Evolutionary conservation across 2,797 vertebrate species (phyloP).

Genomic region (Cyprinodon diabolis): DNA sequence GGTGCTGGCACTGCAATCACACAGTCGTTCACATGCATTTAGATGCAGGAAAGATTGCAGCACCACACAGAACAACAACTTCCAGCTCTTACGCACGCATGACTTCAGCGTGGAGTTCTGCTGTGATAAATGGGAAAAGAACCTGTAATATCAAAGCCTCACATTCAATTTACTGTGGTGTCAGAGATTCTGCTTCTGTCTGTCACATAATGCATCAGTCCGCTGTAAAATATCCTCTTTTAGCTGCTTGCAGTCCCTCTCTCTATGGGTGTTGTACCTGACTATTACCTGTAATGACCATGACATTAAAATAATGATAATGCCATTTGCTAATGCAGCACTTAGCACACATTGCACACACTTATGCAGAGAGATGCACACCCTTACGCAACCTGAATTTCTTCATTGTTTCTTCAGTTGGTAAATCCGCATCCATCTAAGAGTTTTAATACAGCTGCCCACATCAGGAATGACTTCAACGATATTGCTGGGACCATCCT

Average conservation of each 20-base stretch:
- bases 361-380: constrained; percentile 32
- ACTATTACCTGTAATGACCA: constrained; percentile 79
- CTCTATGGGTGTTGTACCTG: constrained; percentile 72
- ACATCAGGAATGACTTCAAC: background rate
- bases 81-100: constrained; percentile 4
- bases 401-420: constrained; percentile 22
- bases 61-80: constrained; percentile 26
- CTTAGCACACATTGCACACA: constrained; percentile 61
- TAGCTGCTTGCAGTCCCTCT: constrained; percentile 69
- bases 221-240: constrained; percentile 67
- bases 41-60: constrained; percentile 34
- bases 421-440: background rate
- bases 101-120: constrained; percentile 18
- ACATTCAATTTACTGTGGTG: constrained; percentile 45
- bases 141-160: constrained; percentile 37
- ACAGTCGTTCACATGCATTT: constrained; percentile 57
- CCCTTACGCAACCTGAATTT: constrained; percentile 23
- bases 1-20: constrained; percentile 71
- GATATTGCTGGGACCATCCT: background rate
- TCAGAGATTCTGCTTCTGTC: constrained; percentile 31
- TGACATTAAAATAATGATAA: constrained; percentile 84
- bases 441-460: constrained; percentile 4
- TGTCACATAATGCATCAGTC: constrained; percentile 25
- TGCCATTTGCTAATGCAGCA: constrained; percentile 71
- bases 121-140: constrained; percentile 36